phyloP scores from a whole-genome alignment of 2,797 vertebrate species.

The Bufotes viridis region DNA sequence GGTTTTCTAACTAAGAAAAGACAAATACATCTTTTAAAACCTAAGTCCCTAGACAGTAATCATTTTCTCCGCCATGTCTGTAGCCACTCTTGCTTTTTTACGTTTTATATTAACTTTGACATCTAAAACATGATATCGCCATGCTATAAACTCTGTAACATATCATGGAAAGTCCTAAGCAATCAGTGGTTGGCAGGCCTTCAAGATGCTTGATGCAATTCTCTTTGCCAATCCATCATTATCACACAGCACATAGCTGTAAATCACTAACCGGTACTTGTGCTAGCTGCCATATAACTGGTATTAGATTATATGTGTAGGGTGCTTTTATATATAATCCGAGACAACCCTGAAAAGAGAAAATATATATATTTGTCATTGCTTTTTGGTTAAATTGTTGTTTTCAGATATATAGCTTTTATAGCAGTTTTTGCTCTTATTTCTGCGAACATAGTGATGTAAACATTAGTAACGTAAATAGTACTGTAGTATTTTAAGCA shows the following conservation, averaged over 20 bases:
- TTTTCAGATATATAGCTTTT: background rate
- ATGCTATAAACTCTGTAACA: background rate
- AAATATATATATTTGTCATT: background rate
- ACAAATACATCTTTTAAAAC: background rate
- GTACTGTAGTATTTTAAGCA: background rate
- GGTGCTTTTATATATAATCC: background rate
- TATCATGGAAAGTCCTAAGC: conserved; percentile 7
- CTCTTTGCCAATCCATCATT: background rate
- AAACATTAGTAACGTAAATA: too few relatives aligned
- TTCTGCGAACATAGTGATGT: background rate
- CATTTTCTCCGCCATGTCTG: background rate
- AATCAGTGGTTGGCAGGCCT: background rate
- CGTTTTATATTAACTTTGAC: background rate
- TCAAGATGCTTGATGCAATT: background rate
- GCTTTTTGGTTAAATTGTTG: background rate
- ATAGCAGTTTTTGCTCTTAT: background rate
- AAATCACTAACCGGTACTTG: conserved; percentile 6
- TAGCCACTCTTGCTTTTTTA: background rate
- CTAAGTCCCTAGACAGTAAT: background rate
- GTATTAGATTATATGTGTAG: background rate
- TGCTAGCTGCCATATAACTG: background rate
- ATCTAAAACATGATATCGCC: conserved; percentile 19
- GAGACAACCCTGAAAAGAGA: background rate
- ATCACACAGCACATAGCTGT: background rate
- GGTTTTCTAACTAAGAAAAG: background rate